Conservation (phyloP, 2,888 invertebrate species). For the Athripsodes cinereus region DNA sequence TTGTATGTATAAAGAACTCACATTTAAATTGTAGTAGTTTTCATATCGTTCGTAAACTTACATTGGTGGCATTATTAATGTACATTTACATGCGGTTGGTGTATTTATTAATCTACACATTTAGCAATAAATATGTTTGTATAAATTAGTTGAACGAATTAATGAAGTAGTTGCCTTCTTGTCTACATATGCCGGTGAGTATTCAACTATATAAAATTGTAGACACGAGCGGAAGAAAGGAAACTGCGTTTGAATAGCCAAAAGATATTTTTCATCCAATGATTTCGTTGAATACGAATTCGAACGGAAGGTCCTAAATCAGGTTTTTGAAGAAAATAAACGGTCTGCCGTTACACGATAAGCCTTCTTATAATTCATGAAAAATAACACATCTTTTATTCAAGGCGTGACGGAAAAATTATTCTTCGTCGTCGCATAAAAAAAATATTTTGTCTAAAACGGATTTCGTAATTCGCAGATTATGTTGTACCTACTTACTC, state of each 20-base stretch:
- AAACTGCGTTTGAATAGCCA: neutral
- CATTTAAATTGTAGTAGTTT: no score
- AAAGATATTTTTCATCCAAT: slow-evolving; percentile 4
- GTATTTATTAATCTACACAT: no score
- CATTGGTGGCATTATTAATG: no score
- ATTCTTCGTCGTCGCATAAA: slow-evolving; percentile 1
- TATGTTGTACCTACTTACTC: no score
- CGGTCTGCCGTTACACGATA: slow-evolving; percentile 3
- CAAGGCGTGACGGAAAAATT: slow-evolving; percentile 1
- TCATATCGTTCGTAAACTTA: no score
- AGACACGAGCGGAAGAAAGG: neutral
- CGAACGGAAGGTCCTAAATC: slow-evolving; percentile 5
- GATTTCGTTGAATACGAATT: slow-evolving; percentile 3
- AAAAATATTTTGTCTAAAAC: slow-evolving; percentile 2
- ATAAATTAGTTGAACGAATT: no score
- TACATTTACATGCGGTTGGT: no score
- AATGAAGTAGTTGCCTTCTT: no score
- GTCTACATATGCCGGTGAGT: neutral
- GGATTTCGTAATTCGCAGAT: neutral
- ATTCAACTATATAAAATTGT: neutral
- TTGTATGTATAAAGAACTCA: no score
- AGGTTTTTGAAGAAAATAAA: slow-evolving; percentile 8
- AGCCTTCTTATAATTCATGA: slow-evolving; percentile 6
- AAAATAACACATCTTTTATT: slow-evolving; percentile 3
- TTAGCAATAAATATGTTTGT: no score